Evolutionary conservation across 2,113 vertebrate genomes (phyloP).

Genomic region (Spermophilus dauricus): DNA sequence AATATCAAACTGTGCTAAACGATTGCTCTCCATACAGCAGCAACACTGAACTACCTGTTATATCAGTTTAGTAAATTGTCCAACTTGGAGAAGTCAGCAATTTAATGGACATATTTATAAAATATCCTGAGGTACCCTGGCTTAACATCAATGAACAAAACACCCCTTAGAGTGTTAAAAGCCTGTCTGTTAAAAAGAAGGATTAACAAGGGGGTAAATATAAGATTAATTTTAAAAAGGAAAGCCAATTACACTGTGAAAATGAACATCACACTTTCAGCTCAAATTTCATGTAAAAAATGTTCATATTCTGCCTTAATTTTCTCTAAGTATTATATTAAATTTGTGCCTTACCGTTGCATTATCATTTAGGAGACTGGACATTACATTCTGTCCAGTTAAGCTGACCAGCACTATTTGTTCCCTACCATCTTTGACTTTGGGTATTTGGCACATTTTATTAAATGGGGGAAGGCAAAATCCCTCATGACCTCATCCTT

Average conservation of each 20-base stretch:
- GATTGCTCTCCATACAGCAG: constrained; percentile 36
- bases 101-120: constrained; percentile 79
- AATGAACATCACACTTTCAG: neutral
- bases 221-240: constrained; percentile 64
- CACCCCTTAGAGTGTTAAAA: constrained; percentile 49
- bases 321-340: neutral
- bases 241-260: constrained; percentile 60
- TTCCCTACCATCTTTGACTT: neutral
- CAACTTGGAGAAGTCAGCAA: constrained; percentile 70
- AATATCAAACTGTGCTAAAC: constrained; percentile 84
- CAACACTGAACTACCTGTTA: constrained; percentile 82
- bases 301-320: neutral
- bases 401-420: neutral
- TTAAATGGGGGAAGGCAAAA: neutral
- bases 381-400: constrained; percentile 29
- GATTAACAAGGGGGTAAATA: constrained; percentile 52
- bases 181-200: constrained; percentile 59
- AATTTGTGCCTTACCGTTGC: neutral
- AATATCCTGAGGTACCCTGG: constrained; percentile 79
- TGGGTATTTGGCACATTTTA: constrained; percentile 19
- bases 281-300: constrained; percentile 12
- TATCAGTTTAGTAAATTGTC: constrained; percentile 73
- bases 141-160: constrained; percentile 66
- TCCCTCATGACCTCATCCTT: neutral
- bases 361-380: neutral